These are phyloP conservation scores for Pteropus rufus DNA, from an alignment of 2,797 vertebrate genomes.

Conservation along the genomic window DNA sequence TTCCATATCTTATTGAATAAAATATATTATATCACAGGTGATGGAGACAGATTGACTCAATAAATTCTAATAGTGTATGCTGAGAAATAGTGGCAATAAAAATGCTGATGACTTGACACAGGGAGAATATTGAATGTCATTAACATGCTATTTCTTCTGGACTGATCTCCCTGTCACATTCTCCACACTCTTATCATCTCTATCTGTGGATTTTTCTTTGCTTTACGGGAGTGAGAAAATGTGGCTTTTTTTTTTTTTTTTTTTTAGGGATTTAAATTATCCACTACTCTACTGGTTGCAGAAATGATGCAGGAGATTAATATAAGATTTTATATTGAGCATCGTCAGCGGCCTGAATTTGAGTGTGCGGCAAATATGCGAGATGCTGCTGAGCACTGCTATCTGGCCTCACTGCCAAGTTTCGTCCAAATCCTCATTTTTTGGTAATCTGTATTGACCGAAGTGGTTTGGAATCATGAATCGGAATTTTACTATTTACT, in stretches of 20 bases:
- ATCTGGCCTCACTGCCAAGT: background rate
- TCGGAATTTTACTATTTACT: background rate
- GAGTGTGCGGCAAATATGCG: conserved; percentile 38
- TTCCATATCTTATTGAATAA: conserved; percentile 86
- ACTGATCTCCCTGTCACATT: conserved; percentile 83
- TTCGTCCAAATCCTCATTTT: background rate
- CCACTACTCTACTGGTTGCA: conserved; percentile 63
- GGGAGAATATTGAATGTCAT: conserved; percentile 86
- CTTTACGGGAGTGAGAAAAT: conserved; percentile 77
- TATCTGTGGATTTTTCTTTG: conserved; percentile 64
- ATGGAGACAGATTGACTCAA: conserved; percentile 89
- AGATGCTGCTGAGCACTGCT: background rate
- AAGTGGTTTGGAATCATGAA: background rate
- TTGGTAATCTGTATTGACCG: background rate
- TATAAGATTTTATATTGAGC: conserved; percentile 62
- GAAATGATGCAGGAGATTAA: conserved; percentile 76
- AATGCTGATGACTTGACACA: conserved; percentile 86
- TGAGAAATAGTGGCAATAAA: conserved; percentile 86
- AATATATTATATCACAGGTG: conserved; percentile 88
- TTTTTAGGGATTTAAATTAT: conserved; percentile 78
- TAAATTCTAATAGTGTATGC: conserved; percentile 88
- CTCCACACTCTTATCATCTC: conserved; percentile 77
- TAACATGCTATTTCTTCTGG: conserved; percentile 85
- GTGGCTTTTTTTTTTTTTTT: conserved; percentile 61
- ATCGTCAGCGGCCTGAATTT: background rate